Conservation (phyloP, 1,140 invertebrate species). For the Samia ricini region DNA sequence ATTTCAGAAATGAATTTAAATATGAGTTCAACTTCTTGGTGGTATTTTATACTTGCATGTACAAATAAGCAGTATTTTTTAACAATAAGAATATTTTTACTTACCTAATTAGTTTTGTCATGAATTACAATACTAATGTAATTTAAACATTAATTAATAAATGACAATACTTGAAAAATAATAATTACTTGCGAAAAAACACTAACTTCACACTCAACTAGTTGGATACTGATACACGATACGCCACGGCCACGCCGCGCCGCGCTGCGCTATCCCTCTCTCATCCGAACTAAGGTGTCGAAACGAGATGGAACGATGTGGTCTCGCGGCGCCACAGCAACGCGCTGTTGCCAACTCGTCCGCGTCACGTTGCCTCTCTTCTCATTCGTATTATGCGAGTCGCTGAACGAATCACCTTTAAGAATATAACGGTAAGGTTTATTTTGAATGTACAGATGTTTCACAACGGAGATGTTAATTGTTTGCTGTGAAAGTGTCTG, state of each 20-base stretch:
- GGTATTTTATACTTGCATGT: too few relatives aligned
- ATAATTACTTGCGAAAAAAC: slow-evolving; percentile 22
- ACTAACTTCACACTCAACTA: slow-evolving; percentile 32
- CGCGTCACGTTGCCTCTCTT: slow-evolving; percentile 14
- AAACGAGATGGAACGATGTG: slow-evolving; percentile 20
- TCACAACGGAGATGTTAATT: slow-evolving; percentile 1
- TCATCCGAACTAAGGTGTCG: background rate
- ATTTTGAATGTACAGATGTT: slow-evolving; percentile 3
- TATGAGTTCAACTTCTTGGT: too few relatives aligned
- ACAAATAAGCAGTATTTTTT: too few relatives aligned
- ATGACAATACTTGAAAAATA: too few relatives aligned
- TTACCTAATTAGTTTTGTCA: too few relatives aligned
- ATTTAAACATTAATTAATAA: too few relatives aligned
- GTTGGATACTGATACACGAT: slow-evolving; percentile 37
- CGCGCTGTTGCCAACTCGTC: slow-evolving; percentile 23
- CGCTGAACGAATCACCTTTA: slow-evolving; percentile 1
- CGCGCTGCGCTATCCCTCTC: background rate
- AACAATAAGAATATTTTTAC: too few relatives aligned
- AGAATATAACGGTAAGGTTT: background rate
- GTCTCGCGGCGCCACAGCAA: slow-evolving; percentile 24
- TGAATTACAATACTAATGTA: too few relatives aligned
- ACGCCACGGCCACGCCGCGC: slow-evolving; percentile 17
- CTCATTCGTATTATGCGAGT: slow-evolving; percentile 11
- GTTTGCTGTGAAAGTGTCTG: slow-evolving; percentile 20
- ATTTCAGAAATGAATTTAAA: too few relatives aligned